These are phyloP conservation scores for Trichogramma dendrolimi DNA, from an alignment of 2,888 invertebrate genomes.

Conservation along the genomic window DNA sequence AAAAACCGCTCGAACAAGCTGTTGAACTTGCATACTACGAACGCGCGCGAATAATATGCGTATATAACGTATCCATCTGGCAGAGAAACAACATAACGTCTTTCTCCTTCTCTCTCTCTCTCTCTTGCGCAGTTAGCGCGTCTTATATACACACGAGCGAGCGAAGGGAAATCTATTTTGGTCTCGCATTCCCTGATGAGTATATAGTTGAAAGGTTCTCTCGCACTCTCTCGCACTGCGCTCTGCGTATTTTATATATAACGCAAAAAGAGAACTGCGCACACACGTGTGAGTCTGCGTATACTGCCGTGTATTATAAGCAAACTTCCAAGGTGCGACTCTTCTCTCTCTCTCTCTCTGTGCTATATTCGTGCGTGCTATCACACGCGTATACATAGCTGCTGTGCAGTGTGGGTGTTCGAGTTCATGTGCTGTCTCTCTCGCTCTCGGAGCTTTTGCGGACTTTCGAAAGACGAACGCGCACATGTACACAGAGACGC, in stretches of 20 bases:
- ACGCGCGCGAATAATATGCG: too few relatives aligned
- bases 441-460: slow-evolving; percentile 2
- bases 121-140: slow-evolving; percentile 16
- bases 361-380: not conserved
- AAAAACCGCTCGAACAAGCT: too few relatives aligned
- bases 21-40: too few relatives aligned
- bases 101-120: too few relatives aligned
- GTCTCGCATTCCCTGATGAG: slow-evolving; percentile 38
- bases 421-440: not conserved
- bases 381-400: too few relatives aligned
- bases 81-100: too few relatives aligned
- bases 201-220: slow-evolving; percentile 32
- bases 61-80: too few relatives aligned
- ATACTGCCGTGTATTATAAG: slow-evolving; percentile 13
- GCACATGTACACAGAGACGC: not conserved
- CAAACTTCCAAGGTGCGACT: slow-evolving; percentile 19
- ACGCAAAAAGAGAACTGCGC: slow-evolving; percentile 9
- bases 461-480: slow-evolving; percentile 13
- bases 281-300: slow-evolving; percentile 19
- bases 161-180: slow-evolving; percentile 37
- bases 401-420: too few relatives aligned
- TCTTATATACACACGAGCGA: slow-evolving; percentile 14
- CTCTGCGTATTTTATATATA: not conserved
- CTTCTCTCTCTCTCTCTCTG: not conserved
- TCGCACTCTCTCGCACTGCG: not conserved